These are phyloP conservation scores for Dendrolimus punctatus DNA, from an alignment of 1,140 invertebrate genomes.

Conservation along the genomic window DNA sequence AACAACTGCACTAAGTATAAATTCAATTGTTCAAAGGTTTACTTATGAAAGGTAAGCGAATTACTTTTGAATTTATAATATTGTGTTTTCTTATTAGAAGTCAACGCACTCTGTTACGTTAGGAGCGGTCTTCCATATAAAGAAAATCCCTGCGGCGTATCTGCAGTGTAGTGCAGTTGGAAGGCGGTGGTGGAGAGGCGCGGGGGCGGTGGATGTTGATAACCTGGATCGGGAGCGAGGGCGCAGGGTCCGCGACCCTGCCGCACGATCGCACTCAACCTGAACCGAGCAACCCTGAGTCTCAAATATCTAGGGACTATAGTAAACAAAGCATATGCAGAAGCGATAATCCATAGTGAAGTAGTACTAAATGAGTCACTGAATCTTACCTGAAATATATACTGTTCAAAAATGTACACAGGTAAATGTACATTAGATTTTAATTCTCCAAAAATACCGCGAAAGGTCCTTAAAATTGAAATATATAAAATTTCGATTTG, in stretches of 20 bases:
- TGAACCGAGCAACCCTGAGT: constrained; percentile 21
- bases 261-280: constrained; percentile 46
- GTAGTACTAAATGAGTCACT: no score
- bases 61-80: not conserved
- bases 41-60: no score
- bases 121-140: constrained; percentile 43
- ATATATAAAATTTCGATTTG: no score
- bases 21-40: no score
- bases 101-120: constrained; percentile 49
- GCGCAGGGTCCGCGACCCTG: constrained; percentile 51
- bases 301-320: constrained; percentile 17
- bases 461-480: no score
- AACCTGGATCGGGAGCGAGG: constrained; percentile 64
- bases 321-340: constrained; percentile 11
- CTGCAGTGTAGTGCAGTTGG: constrained; percentile 27
- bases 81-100: constrained; percentile 22
- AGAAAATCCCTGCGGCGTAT: constrained; percentile 60
- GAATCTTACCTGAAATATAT: no score
- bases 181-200: constrained; percentile 15
- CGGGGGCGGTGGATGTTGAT: constrained; percentile 43
- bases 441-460: no score
- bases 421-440: no score
- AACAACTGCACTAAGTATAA: no score
- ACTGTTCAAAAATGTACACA: no score
- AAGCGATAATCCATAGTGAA: not conserved